A percentile compares a stretch with the other conserved stretches of the same genome.
Evolutionary conservation across 2,888 invertebrate genomes (phyloP).

Genomic region (Gastrophysa polygoni): DNA sequence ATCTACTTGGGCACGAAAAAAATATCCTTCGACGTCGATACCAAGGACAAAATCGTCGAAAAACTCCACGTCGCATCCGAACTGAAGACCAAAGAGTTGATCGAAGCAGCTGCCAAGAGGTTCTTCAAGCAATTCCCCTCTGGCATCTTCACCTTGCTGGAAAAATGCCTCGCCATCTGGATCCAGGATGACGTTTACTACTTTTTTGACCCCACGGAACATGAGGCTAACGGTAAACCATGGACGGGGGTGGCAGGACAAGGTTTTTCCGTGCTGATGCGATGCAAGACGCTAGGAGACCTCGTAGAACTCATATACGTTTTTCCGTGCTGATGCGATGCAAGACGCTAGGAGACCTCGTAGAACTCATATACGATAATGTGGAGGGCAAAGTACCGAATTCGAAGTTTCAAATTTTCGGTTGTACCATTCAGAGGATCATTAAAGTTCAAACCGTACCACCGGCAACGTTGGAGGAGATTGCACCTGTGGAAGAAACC

Average conservation of each 20-base stretch:
- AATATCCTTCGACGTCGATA: constrained; percentile 47
- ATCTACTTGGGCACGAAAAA: constrained; percentile 45
- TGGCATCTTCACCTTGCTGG: constrained; percentile 45
- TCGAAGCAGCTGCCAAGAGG: constrained; percentile 33
- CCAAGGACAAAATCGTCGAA: constrained; percentile 33
- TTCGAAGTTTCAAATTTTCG: constrained; percentile 33
- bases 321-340: constrained; percentile 45
- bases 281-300: constrained; percentile 40
- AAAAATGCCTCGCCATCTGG: constrained; percentile 50
- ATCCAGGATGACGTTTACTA: constrained; percentile 36
- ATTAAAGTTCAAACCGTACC: constrained; percentile 44
- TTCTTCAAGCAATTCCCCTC: constrained; percentile 47
- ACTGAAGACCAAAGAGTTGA: constrained; percentile 33
- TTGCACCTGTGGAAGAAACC: constrained; percentile 24
- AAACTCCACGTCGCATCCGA: constrained; percentile 32
- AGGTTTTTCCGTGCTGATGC: constrained; percentile 44
- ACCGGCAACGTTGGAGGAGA: constrained; percentile 38
- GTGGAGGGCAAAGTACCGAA: constrained; percentile 28
- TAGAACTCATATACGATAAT: constrained; percentile 44
- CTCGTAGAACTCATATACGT: no score
- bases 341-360: constrained; percentile 39
- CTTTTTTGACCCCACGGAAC: constrained; percentile 52
- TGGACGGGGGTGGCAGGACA: constrained; percentile 41
- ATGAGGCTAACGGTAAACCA: constrained; percentile 45
- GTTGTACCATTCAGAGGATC: constrained; percentile 44